Base-by-base conservation (phyloP, 2,797 vertebrate species). In the Xerus rutilus region DNA sequence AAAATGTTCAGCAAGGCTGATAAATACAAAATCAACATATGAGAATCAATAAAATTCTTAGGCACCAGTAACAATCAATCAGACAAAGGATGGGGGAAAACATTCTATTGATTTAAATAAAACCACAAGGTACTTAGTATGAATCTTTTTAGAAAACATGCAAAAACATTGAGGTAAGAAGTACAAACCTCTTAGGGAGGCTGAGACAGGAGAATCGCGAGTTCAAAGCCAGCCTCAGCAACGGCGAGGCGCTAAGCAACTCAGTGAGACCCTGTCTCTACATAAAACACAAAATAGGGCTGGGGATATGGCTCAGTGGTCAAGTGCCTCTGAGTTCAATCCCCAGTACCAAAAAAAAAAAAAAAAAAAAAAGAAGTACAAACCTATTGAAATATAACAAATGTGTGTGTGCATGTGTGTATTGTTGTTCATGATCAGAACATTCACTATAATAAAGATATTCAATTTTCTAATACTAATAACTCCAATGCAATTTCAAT, bases 1-100 rank as follows among this genome's bases (percentile, higher is more conserved):
- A 83, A 76, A 70, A 25, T 77, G n/a, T 83, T 91, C 70, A 87
- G 9, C 25, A 93, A 67, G 20, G 35, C 23, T 85, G 32, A 79
- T 67, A 47, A 95, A 79, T 67, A 72, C 64, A 94, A 91, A 54
- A 72, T 64, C 67, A 94, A 15, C 69, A 39, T 47, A 70, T 13
- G 7, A 83, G 72, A 96, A 57, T 77, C 7, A 45, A 32, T 57
- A 87, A 13, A 23, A 82, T 82, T 54, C 52, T 59, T 85, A 47
- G 25, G 32, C 39, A 89, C 7, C 43, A 85, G 18, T 45, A 91
- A 54, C n/a, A 84, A 28, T 9, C 64, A 87, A 20, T 83, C 45
- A 87, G 11, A 64, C 30, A 83, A 67, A 72, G 12, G 30, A 74
- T 52, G 14, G 35, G 43, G 11, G 8, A 14, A 43, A 88, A 81